Percentiles rank a stretch among this genome's conserved stretches.
Conservation (phyloP, 2,888 invertebrate genomes). For the Drosophila fulvimacula region DNA sequence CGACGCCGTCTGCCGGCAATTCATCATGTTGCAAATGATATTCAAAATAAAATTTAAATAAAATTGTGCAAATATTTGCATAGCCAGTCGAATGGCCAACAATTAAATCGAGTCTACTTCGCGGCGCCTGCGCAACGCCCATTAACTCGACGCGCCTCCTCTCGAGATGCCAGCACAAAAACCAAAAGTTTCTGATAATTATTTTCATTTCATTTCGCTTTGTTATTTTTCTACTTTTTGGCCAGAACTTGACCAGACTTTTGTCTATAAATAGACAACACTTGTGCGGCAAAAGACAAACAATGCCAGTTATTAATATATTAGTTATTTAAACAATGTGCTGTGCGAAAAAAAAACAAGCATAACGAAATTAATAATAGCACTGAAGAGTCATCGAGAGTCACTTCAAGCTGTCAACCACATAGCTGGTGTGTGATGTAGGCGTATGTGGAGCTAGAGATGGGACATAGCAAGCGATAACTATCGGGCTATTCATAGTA, state of each 20-base stretch:
- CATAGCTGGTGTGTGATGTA: constrained; percentile 24
- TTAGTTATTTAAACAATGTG: constrained; percentile 47
- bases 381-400: constrained; percentile 38
- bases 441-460: constrained; percentile 46
- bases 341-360: constrained; percentile 12
- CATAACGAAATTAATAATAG: constrained; percentile 33
- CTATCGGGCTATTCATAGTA: neutral
- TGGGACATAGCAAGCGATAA: constrained; percentile 10
- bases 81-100: constrained; percentile 16
- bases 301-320: constrained; percentile 50
- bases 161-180: constrained; percentile 33
- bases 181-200: constrained; percentile 30
- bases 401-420: constrained; percentile 57
- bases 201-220: constrained; percentile 8
- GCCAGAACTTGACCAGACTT: constrained; percentile 36
- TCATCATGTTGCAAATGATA: constrained; percentile 54
- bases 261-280: constrained; percentile 45
- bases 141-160: constrained; percentile 24
- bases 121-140: constrained; percentile 12
- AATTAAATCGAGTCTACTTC: constrained; percentile 33
- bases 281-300: constrained; percentile 38
- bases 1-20: constrained; percentile 43
- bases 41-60: constrained; percentile 9
- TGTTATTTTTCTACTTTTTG: constrained; percentile 13
- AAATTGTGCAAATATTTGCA: constrained; percentile 58